phyloP scores from a whole-genome alignment of 1,140 invertebrate species.

The Pseudoatta argentina region DNA sequence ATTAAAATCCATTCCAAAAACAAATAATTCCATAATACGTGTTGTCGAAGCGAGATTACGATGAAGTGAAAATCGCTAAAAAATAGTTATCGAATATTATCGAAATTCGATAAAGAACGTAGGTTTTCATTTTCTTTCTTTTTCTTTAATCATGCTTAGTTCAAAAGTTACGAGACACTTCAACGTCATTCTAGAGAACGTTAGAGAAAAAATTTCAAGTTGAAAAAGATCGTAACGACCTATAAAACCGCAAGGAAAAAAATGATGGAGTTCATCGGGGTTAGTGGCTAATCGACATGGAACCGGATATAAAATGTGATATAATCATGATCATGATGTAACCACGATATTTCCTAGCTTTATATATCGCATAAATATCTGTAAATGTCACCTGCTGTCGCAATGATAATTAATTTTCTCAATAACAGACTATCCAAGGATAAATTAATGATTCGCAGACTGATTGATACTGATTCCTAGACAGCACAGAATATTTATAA shows the following conservation, averaged over 20 bases:
- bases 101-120: neutral
- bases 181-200: neutral
- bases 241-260: neutral
- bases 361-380: neutral
- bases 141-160: neutral
- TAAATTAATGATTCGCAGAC: too few relatives aligned
- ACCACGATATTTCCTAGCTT: neutral
- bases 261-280: neutral
- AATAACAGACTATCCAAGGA: neutral
- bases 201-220: neutral
- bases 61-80: neutral
- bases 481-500: too few relatives aligned
- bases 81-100: too few relatives aligned
- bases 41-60: neutral
- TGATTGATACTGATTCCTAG: too few relatives aligned
- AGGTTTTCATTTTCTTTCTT: neutral
- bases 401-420: neutral
- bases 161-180: neutral
- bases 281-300: constrained; percentile 22
- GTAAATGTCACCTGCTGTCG: constrained; percentile 2
- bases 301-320: constrained; percentile 8
- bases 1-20: too few relatives aligned
- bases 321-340: neutral
- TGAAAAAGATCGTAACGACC: neutral
- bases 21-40: too few relatives aligned